Conservation (phyloP, 2,797 vertebrate genomes). For the Alca torda region DNA sequence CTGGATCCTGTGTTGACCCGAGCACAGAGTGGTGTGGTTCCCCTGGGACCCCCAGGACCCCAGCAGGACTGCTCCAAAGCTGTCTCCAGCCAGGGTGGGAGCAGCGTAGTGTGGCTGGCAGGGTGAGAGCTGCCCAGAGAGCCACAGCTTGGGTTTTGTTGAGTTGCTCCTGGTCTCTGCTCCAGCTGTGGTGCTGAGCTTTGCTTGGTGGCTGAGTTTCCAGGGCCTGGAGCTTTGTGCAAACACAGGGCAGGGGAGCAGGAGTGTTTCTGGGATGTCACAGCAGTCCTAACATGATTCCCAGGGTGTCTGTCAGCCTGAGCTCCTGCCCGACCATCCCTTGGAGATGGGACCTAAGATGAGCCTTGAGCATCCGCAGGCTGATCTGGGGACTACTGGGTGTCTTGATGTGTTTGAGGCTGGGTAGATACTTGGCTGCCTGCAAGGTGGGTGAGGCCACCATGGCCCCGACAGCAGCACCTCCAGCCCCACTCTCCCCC, state of each 20-base stretch:
- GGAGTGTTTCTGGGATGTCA: background rate
- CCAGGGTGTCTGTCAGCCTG: background rate
- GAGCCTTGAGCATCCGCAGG: background rate
- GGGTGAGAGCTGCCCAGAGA: background rate
- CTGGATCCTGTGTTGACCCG: background rate
- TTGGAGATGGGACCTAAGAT: background rate
- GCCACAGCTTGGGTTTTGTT: background rate
- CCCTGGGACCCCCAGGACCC: background rate
- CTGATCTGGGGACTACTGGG: background rate
- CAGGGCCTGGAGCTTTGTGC: background rate
- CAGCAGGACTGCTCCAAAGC: background rate
- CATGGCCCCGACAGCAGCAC: rapidly evolving
- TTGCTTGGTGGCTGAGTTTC: background rate
- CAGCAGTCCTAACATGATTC: background rate
- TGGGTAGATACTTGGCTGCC: background rate
- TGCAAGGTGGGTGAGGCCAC: background rate
- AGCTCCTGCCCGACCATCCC: rapidly evolving
- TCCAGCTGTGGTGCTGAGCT: background rate
- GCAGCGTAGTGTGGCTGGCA: background rate
- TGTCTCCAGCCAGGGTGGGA: background rate
- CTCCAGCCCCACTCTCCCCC: background rate
- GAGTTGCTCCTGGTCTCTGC: background rate
- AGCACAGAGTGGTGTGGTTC: rapidly evolving
- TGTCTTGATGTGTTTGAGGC: background rate
- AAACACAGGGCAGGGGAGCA: background rate